phyloP scores from a whole-genome alignment of 2,888 invertebrate species.

The Lycaena phlaeas region DNA sequence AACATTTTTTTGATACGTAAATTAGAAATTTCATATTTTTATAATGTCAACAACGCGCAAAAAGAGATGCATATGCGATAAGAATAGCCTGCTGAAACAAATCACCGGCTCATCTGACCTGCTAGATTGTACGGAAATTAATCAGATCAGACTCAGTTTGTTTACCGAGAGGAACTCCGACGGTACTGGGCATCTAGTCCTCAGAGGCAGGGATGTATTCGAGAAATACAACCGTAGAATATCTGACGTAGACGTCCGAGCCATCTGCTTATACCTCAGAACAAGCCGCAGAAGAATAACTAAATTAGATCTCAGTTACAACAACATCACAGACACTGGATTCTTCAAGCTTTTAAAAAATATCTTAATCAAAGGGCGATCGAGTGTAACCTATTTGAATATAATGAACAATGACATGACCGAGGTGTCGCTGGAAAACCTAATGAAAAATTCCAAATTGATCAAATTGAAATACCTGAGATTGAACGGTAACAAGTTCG shows the following conservation, averaged over 20 bases:
- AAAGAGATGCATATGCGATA: constrained; percentile 44
- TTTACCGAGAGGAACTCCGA: constrained; percentile 70
- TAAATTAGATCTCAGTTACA: constrained; percentile 69
- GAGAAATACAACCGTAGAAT: constrained; percentile 57
- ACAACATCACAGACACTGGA: constrained; percentile 67
- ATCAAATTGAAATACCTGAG: constrained; percentile 64
- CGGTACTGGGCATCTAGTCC: constrained; percentile 59
- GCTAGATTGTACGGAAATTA: constrained; percentile 31
- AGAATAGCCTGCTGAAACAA: constrained; percentile 28
- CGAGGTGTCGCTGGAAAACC: constrained; percentile 41
- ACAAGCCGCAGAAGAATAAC: constrained; percentile 53
- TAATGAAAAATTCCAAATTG: constrained; percentile 41
- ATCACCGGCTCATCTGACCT: constrained; percentile 33
- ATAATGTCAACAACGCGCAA: constrained; percentile 6
- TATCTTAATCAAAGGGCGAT: constrained; percentile 49
- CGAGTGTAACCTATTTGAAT: constrained; percentile 66
- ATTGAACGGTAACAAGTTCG: constrained; percentile 74
- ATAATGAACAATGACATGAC: constrained; percentile 72
- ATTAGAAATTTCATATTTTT: no score
- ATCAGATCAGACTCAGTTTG: constrained; percentile 41
- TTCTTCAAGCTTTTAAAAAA: constrained; percentile 53
- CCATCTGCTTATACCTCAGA: constrained; percentile 59
- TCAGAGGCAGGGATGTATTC: constrained; percentile 65
- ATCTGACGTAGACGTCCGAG: constrained; percentile 56
- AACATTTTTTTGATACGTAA: no score